These are phyloP conservation scores for Perognathus longimembris DNA, from an alignment of 2,113 vertebrate genomes.

Conservation along the genomic window DNA sequence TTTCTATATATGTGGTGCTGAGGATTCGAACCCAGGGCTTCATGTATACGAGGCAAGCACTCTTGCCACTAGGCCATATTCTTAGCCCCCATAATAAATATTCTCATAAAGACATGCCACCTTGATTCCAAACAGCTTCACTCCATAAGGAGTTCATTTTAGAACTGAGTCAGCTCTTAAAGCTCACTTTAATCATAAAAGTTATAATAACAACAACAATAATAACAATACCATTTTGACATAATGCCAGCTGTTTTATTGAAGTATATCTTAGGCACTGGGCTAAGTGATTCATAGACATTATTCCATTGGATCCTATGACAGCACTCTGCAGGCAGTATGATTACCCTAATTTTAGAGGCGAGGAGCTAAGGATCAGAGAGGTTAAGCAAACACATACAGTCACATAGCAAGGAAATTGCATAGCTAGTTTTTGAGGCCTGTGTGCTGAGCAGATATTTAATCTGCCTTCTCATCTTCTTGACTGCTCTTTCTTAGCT, in stretches of 20 bases:
- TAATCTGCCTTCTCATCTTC: not conserved
- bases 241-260: not conserved
- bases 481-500: not conserved
- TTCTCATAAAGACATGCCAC: not conserved
- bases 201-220: constrained; percentile 16
- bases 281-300: constrained; percentile 29
- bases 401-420: constrained; percentile 4
- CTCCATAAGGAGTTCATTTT: not conserved
- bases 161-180: not conserved
- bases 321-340: constrained; percentile 32
- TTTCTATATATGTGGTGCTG: too few species aligned
- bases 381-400: constrained; percentile 41
- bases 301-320: not conserved
- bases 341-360: constrained; percentile 56
- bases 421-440: constrained; percentile 11
- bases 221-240: not conserved
- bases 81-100: constrained; percentile 52
- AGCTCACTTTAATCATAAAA: constrained; percentile 22
- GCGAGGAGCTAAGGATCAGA: constrained; percentile 25
- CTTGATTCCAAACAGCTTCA: constrained; percentile 35
- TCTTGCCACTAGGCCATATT: too few species aligned
- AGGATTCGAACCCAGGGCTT: too few species aligned
- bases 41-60: too few species aligned
- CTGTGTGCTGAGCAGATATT: not conserved
- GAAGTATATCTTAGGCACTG: not conserved